Percentiles rank a stretch among this genome's conserved stretches.
These are phyloP conservation scores for Ephialtes manifestator DNA, from an alignment of 2,888 invertebrate species.

Conservation along the genomic window DNA sequence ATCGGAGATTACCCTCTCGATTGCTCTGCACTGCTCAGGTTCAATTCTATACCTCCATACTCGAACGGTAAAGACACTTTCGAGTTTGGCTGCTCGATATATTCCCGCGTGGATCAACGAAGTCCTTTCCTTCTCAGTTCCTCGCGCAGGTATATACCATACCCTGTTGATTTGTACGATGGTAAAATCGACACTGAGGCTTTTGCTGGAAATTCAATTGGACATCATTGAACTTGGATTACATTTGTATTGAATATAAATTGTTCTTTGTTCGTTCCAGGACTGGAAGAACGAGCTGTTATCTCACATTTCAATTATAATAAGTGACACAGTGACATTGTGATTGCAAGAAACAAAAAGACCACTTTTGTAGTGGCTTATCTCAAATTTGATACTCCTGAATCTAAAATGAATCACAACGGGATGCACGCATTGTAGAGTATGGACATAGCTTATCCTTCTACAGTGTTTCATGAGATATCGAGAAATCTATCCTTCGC, in stretches of 20 bases:
- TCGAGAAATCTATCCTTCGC: slow-evolving; percentile 50
- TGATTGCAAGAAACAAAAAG: neutral
- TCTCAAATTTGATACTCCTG: neutral
- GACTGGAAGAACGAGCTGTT: neutral
- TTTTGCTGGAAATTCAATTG: neutral
- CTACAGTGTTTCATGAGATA: slow-evolving; percentile 36
- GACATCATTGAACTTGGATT: neutral
- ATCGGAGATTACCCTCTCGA: slow-evolving; percentile 79
- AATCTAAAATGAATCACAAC: slow-evolving; percentile 6
- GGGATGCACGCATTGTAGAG: neutral
- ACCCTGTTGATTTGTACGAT: neutral
- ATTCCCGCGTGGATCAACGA: neutral
- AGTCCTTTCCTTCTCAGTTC: neutral
- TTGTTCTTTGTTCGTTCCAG: neutral
- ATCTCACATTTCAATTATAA: neutral
- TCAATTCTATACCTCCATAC: neutral
- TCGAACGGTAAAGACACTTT: slow-evolving; percentile 16
- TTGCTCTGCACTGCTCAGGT: slow-evolving; percentile 75
- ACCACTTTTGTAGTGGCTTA: neutral
- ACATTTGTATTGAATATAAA: neutral
- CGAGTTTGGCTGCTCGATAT: slow-evolving; percentile 8
- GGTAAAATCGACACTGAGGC: neutral
- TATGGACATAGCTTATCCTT: slow-evolving; percentile 26
- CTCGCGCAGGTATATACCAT: neutral
- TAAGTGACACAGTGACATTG: neutral